Percentiles rank a stretch among this genome's conserved stretches.
Evolutionary conservation across 2,888 invertebrate genomes (phyloP).

Genomic region (Cephus spinipes): DNA sequence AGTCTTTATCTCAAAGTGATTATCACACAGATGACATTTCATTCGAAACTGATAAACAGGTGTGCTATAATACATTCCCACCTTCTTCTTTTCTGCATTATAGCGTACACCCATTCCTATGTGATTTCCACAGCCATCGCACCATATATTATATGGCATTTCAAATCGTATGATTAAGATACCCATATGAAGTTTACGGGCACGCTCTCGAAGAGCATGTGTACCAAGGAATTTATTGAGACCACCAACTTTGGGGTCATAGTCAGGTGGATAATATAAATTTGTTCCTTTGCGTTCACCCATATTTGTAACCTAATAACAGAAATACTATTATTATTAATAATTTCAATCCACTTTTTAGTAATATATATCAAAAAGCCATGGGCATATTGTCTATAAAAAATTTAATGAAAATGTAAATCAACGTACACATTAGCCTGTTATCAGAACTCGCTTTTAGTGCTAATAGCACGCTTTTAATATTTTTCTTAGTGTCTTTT

Average conservation of each 20-base stretch:
- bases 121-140: constrained; percentile 97
- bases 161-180: constrained; percentile 98
- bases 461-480: too few relatives aligned
- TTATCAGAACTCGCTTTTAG: too few relatives aligned
- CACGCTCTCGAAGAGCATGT: constrained; percentile 95
- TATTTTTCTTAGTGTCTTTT: too few relatives aligned
- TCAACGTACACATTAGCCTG: too few relatives aligned
- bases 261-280: constrained; percentile 98
- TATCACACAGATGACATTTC: constrained; percentile 98
- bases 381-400: too few relatives aligned
- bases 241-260: constrained; percentile 94
- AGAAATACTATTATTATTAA: background rate
- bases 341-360: too few relatives aligned
- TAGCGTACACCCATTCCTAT: constrained; percentile 99
- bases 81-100: constrained; percentile 91
- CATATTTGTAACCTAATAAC: constrained; percentile 71
- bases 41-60: constrained; percentile 98
- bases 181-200: constrained; percentile 94
- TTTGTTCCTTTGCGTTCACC: constrained; percentile 99
- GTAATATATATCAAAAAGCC: too few relatives aligned
- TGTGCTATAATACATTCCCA: constrained; percentile 98
- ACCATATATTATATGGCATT: constrained; percentile 99
- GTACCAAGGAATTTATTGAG: constrained; percentile 94
- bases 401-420: too few relatives aligned
- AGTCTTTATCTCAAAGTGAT: constrained; percentile 97